Conservation (phyloP, 2,113 vertebrate genomes). For the Cololabis saira region DNA sequence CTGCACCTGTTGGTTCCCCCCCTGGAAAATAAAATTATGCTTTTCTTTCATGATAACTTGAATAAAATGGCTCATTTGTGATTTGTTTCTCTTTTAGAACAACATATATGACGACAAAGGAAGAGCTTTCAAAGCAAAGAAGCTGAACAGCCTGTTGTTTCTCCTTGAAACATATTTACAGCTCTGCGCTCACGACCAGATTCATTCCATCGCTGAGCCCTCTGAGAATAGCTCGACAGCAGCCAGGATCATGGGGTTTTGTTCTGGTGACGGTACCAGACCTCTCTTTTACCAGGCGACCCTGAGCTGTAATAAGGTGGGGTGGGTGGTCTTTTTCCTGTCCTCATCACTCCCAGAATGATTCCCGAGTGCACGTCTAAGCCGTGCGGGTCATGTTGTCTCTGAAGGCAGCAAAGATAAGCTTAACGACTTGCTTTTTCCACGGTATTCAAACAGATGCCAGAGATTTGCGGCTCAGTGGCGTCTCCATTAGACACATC, state of each 20-base stretch:
- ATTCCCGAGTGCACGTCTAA: constrained; percentile 8
- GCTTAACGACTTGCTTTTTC: constrained; percentile 48
- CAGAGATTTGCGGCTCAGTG: constrained; percentile 23
- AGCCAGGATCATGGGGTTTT: constrained; percentile 17
- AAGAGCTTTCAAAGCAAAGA: background rate
- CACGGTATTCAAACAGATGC: constrained; percentile 47
- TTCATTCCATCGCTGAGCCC: constrained; percentile 45
- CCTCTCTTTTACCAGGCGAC: constrained; percentile 24
- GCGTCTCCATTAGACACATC: constrained; percentile 34
- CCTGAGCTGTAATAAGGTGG: constrained; percentile 26
- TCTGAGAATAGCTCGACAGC: constrained; percentile 55
- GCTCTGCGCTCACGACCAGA: constrained; percentile 24
- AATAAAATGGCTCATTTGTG: too few relatives aligned
- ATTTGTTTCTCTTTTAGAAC: too few relatives aligned
- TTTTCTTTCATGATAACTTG: too few relatives aligned
- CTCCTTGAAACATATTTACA: constrained; percentile 35
- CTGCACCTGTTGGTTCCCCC: too few relatives aligned
- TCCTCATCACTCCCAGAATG: constrained; percentile 23
- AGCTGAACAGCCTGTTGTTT: constrained; percentile 27
- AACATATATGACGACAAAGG: background rate
- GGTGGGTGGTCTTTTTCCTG: constrained; percentile 28
- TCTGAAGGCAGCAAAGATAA: constrained; percentile 47
- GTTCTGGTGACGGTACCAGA: constrained; percentile 37
- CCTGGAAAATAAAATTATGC: too few relatives aligned
- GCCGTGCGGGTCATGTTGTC: constrained; percentile 57